Base-by-base conservation (phyloP, 2,888 invertebrate species). In the Willowsia nigromaculata region DNA sequence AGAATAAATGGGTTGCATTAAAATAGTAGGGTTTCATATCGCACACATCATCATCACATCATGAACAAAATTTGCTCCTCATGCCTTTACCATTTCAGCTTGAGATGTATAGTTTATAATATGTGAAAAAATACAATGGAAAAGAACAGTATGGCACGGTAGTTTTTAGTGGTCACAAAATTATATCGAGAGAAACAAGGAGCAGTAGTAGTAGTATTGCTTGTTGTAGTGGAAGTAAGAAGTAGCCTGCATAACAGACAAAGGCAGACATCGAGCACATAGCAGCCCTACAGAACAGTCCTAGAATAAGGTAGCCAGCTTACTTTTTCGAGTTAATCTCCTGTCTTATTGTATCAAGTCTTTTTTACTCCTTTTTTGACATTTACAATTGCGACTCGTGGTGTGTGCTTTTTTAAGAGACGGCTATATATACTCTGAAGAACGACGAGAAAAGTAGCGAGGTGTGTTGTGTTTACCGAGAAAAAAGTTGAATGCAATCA, bases 291-390 rank as follows among this genome's bases (percentile, higher is more conserved):
- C 11, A 68, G 22, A 33, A 68, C 65, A 62, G 33, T 30, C 33
- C 62, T 27, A 27, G 40, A 86, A 82, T 56, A 88, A 82, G 86
- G 80, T 87, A 87, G 56, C 88, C 62, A 62, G 43, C 62, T 62
- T 82, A 43, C 81, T 53, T 86, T 85, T 80, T 78, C 43, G 53
- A 88, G 50, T 65, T 88, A 88, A 88, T 88, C 88, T 88, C 83
- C 59, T 88, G 62, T 83, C 83, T 68, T 53, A 68, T 68, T 83
- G 68, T 65, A 59, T 71, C 82, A 74, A 65, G 65, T 47, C 62
- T 83, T 88, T 78, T 76, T 78, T 71, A 56, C 59, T 87, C 40
- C 81, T 76, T 53, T 82, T 82, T 65, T 88, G 82, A 88, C 88
- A 78, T 83, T 87, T 82, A 76, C 82, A 81, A 88, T 43, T 68